Evolutionary conservation across 2,888 invertebrate genomes (phyloP), one percentile per base, ranked within the genome.

Genomic region (Orgyia antiqua): DNA sequence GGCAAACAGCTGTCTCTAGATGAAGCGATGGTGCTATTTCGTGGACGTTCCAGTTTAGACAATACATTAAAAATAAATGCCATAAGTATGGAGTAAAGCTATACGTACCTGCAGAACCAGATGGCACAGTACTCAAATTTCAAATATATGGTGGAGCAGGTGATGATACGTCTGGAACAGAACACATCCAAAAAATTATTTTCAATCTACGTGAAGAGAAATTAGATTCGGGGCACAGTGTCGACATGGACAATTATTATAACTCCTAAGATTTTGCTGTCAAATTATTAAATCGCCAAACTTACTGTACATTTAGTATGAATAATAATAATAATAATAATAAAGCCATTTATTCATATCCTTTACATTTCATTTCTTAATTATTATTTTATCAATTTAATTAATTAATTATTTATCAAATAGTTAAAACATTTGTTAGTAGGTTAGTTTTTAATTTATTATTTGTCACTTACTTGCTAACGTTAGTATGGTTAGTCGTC

Each of bases 161-260:
- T 10, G 29, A 27, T 33, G 46, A 48, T 13, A 47, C 45, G 9
- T 29, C 46, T 21, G 57, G 45, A 11, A n/a, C 27, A 32, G 53
- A 48, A 10, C 58, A 60, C 27, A 25, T 37, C 24, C 17, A 33
- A 24, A 57, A 59, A 28, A 55, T 61, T 6, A 61, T 67, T 3
- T 42, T 57, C 3, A 49, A 58, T 19, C 39, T 68, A 7, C 39
- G 64, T 10, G 50, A 62, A 38, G 54, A 51, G 12, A 56, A 32
- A 39, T 31, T 64, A n/a, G 47, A 56, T 24, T 32, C 27, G 24
- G 64, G 63, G 3, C 63, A 64, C 36, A 20, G 35, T 30, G 30
- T 65, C 1, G 65, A 59, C 24, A 60, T 70, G 56, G 62, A 64
- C 25, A 61, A 58, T 36, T 65, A 48, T 25, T 66, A 61, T 27